These are phyloP conservation scores for Acanthosepion pharaonis DNA, from an alignment of 2,888 invertebrate genomes.

Conservation along the genomic window DNA sequence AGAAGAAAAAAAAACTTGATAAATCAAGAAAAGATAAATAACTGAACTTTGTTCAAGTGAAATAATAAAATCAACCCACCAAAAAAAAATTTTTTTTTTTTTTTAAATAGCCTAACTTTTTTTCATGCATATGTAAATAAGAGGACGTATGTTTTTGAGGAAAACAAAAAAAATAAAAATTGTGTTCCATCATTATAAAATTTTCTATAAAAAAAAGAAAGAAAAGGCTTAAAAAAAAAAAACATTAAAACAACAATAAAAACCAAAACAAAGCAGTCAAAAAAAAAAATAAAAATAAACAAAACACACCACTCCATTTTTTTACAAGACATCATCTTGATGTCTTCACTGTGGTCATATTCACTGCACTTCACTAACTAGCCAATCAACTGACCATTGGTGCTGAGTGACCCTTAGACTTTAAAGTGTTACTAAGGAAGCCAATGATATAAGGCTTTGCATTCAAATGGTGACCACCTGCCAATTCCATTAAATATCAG, in stretches of 20 bases:
- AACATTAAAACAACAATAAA: neutral
- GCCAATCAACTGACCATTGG: slow-evolving; percentile 33
- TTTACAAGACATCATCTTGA: neutral
- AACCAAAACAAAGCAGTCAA: no score
- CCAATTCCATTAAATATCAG: neutral
- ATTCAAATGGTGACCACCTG: neutral
- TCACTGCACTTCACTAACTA: neutral
- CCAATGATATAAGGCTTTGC: neutral
- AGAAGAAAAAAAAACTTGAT: neutral
- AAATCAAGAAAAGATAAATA: neutral
- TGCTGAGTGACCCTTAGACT: neutral
- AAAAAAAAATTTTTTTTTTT: neutral
- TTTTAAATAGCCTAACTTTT: neutral
- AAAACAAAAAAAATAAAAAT: no score
- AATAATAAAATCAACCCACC: neutral
- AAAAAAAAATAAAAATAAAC: neutral
- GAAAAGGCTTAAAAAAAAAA: neutral
- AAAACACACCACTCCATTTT: neutral
- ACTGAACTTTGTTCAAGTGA: neutral
- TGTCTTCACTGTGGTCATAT: neutral
- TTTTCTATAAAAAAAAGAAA: neutral
- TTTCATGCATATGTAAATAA: slow-evolving; percentile 43
- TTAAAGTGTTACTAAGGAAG: neutral
- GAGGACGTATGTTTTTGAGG: slow-evolving; percentile 25
- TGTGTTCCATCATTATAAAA: neutral